These are phyloP conservation scores for Percopsis omiscomaycus DNA, from an alignment of 2,797 vertebrate genomes.

Conservation along the genomic window DNA sequence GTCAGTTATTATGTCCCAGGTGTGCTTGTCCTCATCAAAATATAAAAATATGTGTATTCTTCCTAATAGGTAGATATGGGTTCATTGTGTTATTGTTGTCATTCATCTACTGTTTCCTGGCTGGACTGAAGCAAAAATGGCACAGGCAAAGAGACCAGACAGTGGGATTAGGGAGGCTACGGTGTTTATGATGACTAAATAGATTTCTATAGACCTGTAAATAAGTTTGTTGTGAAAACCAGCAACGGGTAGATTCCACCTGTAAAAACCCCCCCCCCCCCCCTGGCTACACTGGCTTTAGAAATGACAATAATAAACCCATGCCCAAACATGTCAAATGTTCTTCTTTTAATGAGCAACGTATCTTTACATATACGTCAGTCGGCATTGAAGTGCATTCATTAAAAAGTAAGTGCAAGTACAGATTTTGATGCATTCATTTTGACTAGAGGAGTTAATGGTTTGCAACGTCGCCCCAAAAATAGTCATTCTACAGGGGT, in stretches of 20 bases:
- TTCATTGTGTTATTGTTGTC: constrained; percentile 59
- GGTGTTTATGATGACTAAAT: constrained; percentile 40
- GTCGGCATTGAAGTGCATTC: constrained; percentile 82
- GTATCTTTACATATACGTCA: constrained; percentile 76
- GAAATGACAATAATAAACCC: constrained; percentile 70
- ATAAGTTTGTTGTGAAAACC: constrained; percentile 38
- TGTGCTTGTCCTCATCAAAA: constrained; percentile 80
- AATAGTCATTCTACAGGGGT: constrained; percentile 74
- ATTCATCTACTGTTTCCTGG: constrained; percentile 48
- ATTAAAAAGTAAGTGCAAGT: constrained; percentile 83
- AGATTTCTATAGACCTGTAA: constrained; percentile 37
- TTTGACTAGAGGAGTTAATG: constrained; percentile 76
- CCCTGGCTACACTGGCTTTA: constrained; percentile 37
- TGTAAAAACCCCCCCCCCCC: constrained; percentile 50
- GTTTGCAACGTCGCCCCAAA: constrained; percentile 70
- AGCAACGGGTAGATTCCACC: constrained; percentile 45
- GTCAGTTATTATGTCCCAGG: constrained; percentile 49
- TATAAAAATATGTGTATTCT: constrained; percentile 81
- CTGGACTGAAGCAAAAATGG: constrained; percentile 58
- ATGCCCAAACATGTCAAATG: constrained; percentile 74
- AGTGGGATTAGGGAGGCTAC: constrained; percentile 42
- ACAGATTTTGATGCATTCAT: constrained; percentile 81
- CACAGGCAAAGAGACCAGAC: constrained; percentile 60
- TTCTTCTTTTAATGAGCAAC: constrained; percentile 77
- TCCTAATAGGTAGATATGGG: constrained; percentile 72